phyloP scores from a whole-genome alignment of 2,888 invertebrate genomes.

The Orthosia incerta region DNA sequence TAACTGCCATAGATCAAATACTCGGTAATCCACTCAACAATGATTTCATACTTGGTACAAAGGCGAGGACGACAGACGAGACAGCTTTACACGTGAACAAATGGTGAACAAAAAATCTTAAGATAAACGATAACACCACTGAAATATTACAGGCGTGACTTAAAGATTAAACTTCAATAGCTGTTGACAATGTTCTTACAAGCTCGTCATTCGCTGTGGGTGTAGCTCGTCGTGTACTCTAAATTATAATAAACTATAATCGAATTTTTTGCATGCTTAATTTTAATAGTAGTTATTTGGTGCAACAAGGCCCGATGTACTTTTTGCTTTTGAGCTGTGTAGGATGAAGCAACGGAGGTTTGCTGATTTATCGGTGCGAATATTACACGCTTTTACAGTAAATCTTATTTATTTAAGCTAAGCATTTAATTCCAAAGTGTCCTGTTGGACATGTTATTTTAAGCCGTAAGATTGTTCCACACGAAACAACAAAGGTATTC shows the following conservation, averaged over 20 bases:
- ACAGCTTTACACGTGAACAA: slow-evolving; percentile 39
- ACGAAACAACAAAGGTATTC: slow-evolving; percentile 46
- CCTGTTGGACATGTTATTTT: slow-evolving; percentile 20
- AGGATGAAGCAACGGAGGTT: not conserved
- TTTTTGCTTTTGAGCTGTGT: slow-evolving; percentile 13
- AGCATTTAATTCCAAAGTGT: slow-evolving; percentile 11
- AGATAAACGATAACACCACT: slow-evolving; percentile 65
- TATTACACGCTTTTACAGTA: not conserved
- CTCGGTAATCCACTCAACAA: slow-evolving; percentile 57
- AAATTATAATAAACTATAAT: slow-evolving; percentile 53
- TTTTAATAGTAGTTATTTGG: slow-evolving; percentile 28
- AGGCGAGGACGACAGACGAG: slow-evolving; percentile 34
- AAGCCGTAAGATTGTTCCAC: slow-evolving; percentile 33
- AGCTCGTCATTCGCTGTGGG: slow-evolving; percentile 56
- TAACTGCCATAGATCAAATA: slow-evolving; percentile 33
- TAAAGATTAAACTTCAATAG: slow-evolving; percentile 72
- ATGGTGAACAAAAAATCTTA: slow-evolving; percentile 58
- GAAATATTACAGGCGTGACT: slow-evolving; percentile 77
- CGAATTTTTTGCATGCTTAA: slow-evolving; percentile 45
- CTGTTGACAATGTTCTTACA: slow-evolving; percentile 58
- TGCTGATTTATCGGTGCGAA: not conserved
- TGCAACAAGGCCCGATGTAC: slow-evolving; percentile 10
- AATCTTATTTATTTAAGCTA: slow-evolving; percentile 3
- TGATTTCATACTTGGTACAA: slow-evolving; percentile 48
- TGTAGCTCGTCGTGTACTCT: slow-evolving; percentile 51